Percentiles rank a stretch among this genome's conserved stretches.
Evolutionary conservation across 2,797 vertebrate genomes (phyloP).

Genomic region (Cossypha caffra): DNA sequence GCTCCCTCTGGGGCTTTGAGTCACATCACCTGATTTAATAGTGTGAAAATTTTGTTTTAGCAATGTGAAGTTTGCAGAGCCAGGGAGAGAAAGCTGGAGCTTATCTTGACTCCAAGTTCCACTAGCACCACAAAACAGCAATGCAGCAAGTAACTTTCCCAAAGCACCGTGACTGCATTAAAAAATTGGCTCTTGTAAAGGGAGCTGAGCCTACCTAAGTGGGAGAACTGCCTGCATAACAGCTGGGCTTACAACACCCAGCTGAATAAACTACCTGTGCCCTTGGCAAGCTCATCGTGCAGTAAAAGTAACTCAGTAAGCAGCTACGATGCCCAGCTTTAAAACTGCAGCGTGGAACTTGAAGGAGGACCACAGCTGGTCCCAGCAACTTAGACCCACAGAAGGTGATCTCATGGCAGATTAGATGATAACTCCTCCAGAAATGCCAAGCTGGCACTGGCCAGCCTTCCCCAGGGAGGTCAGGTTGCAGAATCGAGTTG

Average conservation of each 20-base stretch:
- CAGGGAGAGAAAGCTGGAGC: background rate
- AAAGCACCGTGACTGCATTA: background rate
- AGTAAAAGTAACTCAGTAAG: background rate
- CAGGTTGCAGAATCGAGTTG: fast-evolving
- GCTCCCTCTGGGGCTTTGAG: background rate
- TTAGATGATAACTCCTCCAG: background rate
- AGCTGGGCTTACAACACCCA: background rate
- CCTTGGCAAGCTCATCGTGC: background rate
- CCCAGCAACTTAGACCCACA: background rate
- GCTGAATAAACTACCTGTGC: background rate
- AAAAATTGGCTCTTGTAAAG: background rate
- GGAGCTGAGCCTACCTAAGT: background rate
- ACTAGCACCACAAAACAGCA: background rate
- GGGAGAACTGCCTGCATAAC: background rate
- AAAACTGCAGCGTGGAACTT: background rate
- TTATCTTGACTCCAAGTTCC: background rate
- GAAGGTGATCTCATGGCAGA: background rate
- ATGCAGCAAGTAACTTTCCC: background rate
- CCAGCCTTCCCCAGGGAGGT: fast-evolving
- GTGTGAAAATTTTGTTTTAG: background rate
- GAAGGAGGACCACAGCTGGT: background rate
- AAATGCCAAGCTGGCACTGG: background rate
- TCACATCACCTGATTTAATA: background rate
- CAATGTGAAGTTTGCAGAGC: background rate
- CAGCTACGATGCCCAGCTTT: background rate